Base-by-base conservation (phyloP, 1,140 invertebrate species). In the Octopus bimaculoides region DNA sequence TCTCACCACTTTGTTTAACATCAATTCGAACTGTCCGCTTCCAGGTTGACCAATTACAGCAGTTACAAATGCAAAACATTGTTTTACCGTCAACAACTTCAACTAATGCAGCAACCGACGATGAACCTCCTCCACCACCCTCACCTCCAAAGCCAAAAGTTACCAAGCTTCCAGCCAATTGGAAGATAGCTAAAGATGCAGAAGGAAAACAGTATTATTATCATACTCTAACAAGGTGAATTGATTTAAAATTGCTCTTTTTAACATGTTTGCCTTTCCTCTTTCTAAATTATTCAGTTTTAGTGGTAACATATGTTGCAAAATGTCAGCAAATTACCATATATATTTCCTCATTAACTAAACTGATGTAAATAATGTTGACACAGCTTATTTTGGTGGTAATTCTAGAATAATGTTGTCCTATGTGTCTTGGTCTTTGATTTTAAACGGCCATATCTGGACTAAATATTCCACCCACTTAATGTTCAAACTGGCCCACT, bases 181-280 rank as follows among this genome's bases (percentile, higher is more conserved):
- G 97, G 96, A 95, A 95, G 85, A 94, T 93, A 84, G 94, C 95
- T 0, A 92, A 93, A 74, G 96, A 97, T 89, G 86, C 91, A 26
- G 93, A 95, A 73, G 96, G 96, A 4, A 91, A 95, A 80, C 92
- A 93, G 0, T 99, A 98, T 88, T 99, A 97, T 90, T 98, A 97
- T 89, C 96, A 98, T 89, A 91, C 94, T 0, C 94, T 94, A 83
- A 93, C 95, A 52, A 93, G 95, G 78, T 89, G 81, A 82, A 75
- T 76, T 66, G 61, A n/a, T 41, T 26, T 75, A 75, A 52, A 9
- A 20, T 8, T 20, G 41, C 14, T 14, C 6, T 71, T 9, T 17
- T 10, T 14, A 5, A 14, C 7, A 61, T 71, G 6, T 71, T 71
- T 71, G 5, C 3, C 7, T 71, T 71, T 17, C 5, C 6, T 71